Evolutionary conservation across 2,113 vertebrate genomes (phyloP).

Genomic region (Anser brachyrhynchus): DNA sequence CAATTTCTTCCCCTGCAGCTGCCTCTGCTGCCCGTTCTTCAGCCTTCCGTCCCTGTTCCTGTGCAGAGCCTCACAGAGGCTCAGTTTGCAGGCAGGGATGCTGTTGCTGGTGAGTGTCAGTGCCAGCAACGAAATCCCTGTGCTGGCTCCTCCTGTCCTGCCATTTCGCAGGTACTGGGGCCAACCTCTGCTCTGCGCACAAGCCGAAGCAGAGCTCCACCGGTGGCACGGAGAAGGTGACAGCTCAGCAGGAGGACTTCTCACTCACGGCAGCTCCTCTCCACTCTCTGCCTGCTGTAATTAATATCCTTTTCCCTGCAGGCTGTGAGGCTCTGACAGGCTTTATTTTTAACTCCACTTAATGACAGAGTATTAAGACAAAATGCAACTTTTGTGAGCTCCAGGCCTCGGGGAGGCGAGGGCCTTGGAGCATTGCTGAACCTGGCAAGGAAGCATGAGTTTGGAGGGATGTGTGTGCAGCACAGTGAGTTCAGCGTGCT

Average conservation of each 20-base stretch:
- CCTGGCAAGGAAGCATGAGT: not conserved
- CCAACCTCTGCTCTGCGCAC: not conserved
- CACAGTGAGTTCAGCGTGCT: rapidly evolving
- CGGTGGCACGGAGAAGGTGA: conserved; percentile 30
- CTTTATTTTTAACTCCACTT: conserved; percentile 72
- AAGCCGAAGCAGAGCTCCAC: not conserved
- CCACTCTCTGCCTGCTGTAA: conserved; percentile 63
- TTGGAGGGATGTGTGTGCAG: not conserved
- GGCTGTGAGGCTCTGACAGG: conserved; percentile 52
- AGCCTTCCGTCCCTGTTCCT: not conserved
- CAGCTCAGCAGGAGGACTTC: not conserved
- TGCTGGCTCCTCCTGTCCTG: not conserved
- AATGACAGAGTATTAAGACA: conserved; percentile 65
- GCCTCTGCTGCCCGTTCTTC: not conserved
- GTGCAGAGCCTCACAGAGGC: rapidly evolving
- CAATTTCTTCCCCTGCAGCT: not conserved
- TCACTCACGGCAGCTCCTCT: conserved; percentile 56
- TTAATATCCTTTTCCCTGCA: conserved; percentile 69
- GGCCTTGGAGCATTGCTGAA: not conserved
- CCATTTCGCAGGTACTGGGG: not conserved
- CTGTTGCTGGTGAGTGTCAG: not conserved
- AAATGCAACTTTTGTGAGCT: conserved; percentile 54
- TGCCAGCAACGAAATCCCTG: not conserved
- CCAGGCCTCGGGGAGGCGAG: not conserved
- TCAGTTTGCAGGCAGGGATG: not conserved